A percentile compares a stretch with the other conserved stretches of the same genome.
Conservation (phyloP, 1,140 invertebrate genomes). For the Tyrophagus putrescentiae region DNA sequence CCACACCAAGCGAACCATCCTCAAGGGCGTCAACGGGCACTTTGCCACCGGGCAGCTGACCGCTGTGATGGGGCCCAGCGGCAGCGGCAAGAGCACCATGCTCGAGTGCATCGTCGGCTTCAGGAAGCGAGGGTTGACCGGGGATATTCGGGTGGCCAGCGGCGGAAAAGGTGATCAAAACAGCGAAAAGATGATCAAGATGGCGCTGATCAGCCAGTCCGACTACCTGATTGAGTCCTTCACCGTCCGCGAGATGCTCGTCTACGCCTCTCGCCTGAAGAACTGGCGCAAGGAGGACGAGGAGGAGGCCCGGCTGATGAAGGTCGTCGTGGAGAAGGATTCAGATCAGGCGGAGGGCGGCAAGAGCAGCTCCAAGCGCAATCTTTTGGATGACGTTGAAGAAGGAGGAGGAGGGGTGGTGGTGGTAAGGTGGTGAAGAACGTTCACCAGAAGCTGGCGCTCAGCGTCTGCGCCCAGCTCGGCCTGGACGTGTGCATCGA, state of each 20-base stretch:
- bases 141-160: not conserved
- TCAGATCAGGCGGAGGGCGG: not conserved
- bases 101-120: slow-evolving; percentile 31
- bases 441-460: slow-evolving; percentile 12
- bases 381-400: not conserved
- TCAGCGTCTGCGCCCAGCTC: slow-evolving; percentile 16
- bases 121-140: slow-evolving; percentile 10
- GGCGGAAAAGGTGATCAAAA: not conserved
- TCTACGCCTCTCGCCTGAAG: slow-evolving; percentile 77
- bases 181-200: not conserved
- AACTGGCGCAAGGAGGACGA: slow-evolving; percentile 10
- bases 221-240: slow-evolving; percentile 74
- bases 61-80: slow-evolving; percentile 47
- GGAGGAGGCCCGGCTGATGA: not conserved
- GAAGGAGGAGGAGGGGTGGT: not conserved
- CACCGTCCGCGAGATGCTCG: slow-evolving; percentile 74
- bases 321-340: not conserved
- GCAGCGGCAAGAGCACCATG: slow-evolving; percentile 40
- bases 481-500: slow-evolving; percentile 22
- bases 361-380: not conserved
- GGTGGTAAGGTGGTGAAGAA: not conserved
- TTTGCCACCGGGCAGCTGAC: slow-evolving; percentile 34
- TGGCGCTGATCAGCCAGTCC: slow-evolving; percentile 45
- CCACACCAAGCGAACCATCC: slow-evolving; percentile 3
- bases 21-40: slow-evolving; percentile 7